These are phyloP conservation scores for Halocaridina rubra DNA, from an alignment of 2,888 invertebrate genomes.

Conservation along the genomic window DNA sequence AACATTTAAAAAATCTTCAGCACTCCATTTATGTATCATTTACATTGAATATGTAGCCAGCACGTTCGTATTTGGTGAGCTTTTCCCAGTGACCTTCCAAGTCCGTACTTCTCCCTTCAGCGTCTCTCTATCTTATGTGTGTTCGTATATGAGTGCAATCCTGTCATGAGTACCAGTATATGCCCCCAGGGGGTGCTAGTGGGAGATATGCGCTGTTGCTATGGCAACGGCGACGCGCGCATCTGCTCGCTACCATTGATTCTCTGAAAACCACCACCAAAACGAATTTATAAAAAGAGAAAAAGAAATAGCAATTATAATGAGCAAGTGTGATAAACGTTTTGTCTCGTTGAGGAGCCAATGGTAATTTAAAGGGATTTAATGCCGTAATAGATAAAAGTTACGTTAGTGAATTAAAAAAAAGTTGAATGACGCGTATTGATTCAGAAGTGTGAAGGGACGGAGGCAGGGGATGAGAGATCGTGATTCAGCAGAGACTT, in stretches of 20 bases:
- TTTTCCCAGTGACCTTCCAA: no score
- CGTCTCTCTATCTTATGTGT: conserved; percentile 12
- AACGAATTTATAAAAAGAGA: background rate
- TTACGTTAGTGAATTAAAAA: no score
- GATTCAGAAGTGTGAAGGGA: no score
- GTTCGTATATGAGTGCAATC: background rate
- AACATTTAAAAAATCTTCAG: no score
- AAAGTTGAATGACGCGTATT: no score
- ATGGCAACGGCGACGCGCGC: conserved; percentile 32
- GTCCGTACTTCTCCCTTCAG: no score
- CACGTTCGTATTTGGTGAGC: no score
- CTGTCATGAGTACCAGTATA: background rate
- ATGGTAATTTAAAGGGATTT: background rate
- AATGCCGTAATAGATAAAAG: background rate
- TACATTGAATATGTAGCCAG: no score
- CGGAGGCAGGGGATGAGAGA: no score
- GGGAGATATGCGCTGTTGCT: conserved; percentile 34
- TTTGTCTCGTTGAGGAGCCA: background rate
- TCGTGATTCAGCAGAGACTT: no score
- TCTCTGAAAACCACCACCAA: conserved; percentile 12
- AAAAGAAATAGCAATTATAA: background rate
- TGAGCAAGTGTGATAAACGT: background rate
- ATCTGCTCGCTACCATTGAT: conserved; percentile 33
- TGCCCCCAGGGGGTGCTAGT: background rate
- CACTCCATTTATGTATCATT: no score